Base-by-base conservation (phyloP, 2,797 vertebrate species). In the Corythornis leucogaster region DNA sequence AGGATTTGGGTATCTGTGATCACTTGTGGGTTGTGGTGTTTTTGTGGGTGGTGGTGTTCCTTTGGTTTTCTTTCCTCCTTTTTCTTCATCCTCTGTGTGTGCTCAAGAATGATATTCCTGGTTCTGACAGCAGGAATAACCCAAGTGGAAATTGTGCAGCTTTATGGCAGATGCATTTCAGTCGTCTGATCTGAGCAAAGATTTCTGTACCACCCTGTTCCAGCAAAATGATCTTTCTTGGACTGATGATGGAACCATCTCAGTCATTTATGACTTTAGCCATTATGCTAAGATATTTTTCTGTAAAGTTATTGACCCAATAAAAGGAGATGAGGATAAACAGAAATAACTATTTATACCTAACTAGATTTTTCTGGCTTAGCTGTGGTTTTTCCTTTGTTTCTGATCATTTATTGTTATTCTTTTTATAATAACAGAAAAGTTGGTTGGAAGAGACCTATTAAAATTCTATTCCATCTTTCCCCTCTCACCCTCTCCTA, bases 21-120 rank as follows among this genome's bases (percentile, higher is more conserved):
- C 35, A 0, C 51, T 89, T 91, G 79, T 85, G 87, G 88, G 17
- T 92, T 95, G 43, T 85, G 80, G 30, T 86, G 75, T 62, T 92
- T 74, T 51, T 51, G 48, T 51, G 48, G 48, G 55, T 69, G 74
- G 30, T 38, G 19, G 5, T 5, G 6, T 14, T 69, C n/a, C 50
- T 62, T 4, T 55, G 76, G 24, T 45, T 85, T 54, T 80, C 91
- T 63, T 90, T 69, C 8, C 38, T 40, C 8, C 15, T 5, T 7
- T 7, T 70, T n/a, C 48, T 61, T 4, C 20, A 12, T 8, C 11
- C 7, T 35, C 7, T 22, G 8, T 48, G 16, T 80, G 28, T 62
- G 26, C 24, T 40, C 0, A 1, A 48, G 63, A 26, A 25, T 87
- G 62, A 40, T 75, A 28, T 51, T 75, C 43, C 50, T 62, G 38